Percentiles rank a stretch among this genome's conserved stretches.
Conservation (phyloP, 2,113 vertebrate genomes). For the Parotia lawesii region DNA sequence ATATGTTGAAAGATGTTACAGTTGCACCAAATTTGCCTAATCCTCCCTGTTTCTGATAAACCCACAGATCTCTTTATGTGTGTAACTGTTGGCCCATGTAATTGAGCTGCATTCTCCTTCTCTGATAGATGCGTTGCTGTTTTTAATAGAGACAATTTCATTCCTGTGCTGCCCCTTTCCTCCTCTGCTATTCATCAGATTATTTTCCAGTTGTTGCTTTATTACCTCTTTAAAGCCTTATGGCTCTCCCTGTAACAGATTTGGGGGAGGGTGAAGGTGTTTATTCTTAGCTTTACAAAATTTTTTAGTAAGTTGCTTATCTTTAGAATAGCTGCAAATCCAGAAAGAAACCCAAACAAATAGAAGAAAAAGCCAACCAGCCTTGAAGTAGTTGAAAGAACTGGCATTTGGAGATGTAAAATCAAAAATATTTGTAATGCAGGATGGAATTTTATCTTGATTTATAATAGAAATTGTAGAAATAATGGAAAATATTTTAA, state of each 20-base stretch:
- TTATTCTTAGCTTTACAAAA: background rate
- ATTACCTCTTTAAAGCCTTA: background rate
- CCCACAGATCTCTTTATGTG: background rate
- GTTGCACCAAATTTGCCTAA: background rate
- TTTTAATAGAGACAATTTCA: background rate
- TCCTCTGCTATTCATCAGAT: background rate
- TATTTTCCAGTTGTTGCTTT: background rate
- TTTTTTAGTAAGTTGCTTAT: background rate
- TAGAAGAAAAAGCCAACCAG: background rate
- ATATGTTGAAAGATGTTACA: background rate
- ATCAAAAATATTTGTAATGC: background rate
- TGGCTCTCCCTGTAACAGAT: background rate
- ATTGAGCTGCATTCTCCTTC: background rate
- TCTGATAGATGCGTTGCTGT: background rate
- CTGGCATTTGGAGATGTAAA: background rate
- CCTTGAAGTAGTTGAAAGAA: background rate
- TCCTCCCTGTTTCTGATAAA: background rate
- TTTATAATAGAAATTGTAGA: background rate
- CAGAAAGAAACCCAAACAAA: background rate
- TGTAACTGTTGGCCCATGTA: background rate
- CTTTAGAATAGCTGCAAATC: background rate
- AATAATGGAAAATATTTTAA: background rate
- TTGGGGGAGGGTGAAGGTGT: background rate
- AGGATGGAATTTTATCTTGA: background rate
- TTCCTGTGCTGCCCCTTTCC: background rate